A percentile compares a stretch with the other conserved stretches of the same genome.
Conservation (phyloP, 2,888 invertebrate species). For the Flexamia atlantica region DNA sequence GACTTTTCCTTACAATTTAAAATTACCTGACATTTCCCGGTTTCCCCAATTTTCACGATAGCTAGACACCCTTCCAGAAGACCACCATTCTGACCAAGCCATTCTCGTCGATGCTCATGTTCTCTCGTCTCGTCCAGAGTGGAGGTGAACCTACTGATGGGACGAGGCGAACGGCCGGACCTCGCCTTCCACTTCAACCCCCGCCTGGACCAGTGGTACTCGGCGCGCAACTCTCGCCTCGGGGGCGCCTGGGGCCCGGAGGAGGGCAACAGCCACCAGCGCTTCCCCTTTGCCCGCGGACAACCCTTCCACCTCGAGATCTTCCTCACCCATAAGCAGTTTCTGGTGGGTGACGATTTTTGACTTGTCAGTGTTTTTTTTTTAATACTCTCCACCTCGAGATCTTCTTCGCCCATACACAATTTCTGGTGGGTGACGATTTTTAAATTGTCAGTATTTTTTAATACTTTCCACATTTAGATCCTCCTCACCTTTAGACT, state of each 20-base stretch:
- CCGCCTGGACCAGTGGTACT: conserved; percentile 14
- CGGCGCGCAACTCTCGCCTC: conserved; percentile 24
- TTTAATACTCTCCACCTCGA: conserved; percentile 75
- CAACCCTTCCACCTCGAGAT: conserved; percentile 74
- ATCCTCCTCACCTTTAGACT: too few relatives aligned
- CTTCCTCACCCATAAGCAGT: conserved; percentile 73
- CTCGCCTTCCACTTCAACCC: conserved; percentile 42
- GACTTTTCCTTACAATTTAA: too few relatives aligned
- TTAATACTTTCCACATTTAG: too few relatives aligned
- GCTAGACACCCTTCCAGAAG: neutral
- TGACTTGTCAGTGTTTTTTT: neutral
- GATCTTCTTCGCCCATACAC: conserved; percentile 69
- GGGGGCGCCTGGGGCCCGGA: conserved; percentile 85
- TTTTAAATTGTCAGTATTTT: too few relatives aligned
- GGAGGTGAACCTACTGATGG: conserved; percentile 7
- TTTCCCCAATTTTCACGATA: neutral
- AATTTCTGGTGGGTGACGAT: conserved; percentile 77
- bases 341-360: conserved; percentile 73
- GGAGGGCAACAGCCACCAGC: conserved; percentile 76
- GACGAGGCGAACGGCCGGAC: neutral
- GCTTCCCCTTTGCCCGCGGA: conserved; percentile 72
- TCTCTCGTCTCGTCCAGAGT: neutral
- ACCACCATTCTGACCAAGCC: neutral
- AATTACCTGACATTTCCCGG: too few relatives aligned
- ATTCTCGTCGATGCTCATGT: neutral